These are phyloP conservation scores for Stictocephala bisonia DNA, from an alignment of 2,888 invertebrate species.

Conservation along the genomic window DNA sequence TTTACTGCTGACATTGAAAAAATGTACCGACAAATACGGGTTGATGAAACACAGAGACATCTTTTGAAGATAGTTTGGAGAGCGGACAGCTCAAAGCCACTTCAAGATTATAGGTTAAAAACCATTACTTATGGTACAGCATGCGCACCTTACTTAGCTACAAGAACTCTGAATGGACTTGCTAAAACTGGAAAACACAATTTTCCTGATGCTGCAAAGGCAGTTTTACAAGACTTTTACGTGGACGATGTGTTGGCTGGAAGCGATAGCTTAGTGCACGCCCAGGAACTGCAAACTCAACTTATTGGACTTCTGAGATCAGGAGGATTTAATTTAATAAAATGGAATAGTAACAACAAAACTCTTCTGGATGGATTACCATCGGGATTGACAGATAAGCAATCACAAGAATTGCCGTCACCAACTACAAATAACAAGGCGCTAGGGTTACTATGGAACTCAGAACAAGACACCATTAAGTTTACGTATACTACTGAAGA, in stretches of 20 bases:
- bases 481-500: no score
- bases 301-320: background rate
- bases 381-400: no score
- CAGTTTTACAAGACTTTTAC: conserved; percentile 52
- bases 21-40: conserved; percentile 58
- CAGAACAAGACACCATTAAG: background rate
- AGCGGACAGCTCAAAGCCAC: conserved; percentile 44
- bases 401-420: no score
- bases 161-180: conserved; percentile 50
- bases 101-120: conserved; percentile 50
- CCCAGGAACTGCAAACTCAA: background rate
- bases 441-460: background rate
- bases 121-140: conserved; percentile 58
- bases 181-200: conserved; percentile 37
- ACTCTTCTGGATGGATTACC: background rate
- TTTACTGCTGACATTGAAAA: no score
- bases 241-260: conserved; percentile 56
- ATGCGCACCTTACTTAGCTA: conserved; percentile 53
- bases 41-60: conserved; percentile 50
- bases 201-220: conserved; percentile 47
- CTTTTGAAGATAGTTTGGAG: conserved; percentile 58
- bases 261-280: background rate
- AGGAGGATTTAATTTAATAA: background rate
- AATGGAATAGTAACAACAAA: no score
- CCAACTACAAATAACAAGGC: background rate